Base-by-base conservation (phyloP, 1,140 invertebrate genomes). In the Papilio dardanus region DNA sequence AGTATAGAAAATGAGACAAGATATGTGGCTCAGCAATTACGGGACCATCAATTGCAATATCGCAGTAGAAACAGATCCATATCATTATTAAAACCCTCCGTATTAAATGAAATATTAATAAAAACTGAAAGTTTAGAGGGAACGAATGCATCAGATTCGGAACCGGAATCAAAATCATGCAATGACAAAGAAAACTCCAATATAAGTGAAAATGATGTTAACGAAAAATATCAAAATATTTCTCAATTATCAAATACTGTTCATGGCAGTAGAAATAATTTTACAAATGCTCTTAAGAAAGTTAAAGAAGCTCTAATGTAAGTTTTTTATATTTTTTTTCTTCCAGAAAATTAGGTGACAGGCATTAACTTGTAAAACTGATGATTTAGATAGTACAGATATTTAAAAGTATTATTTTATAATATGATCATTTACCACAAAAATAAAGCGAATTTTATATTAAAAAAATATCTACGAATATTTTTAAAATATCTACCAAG, bases 21-120 rank as follows among this genome's bases (percentile, higher is more conserved):
- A 66, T 92, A 93, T 83, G 87, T 94, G n/a, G 93, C 93, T 24
- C 90, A 93, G 77, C 93, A 94, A 77, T 76, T 94, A 37, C 81
- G 88, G 75, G 93, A 94, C 74, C 89, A 94, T 77, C 90, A 93
- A 79, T 35, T 88, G 42, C 92, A 94, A 75, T 88, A 89, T 82
- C 81, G 85, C 28, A 89, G 79, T 66, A 89, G 86, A 80, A 91
- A 87, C 46, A 88, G 91, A 66, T 85, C 88, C 54, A 81, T 86
- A n/a, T 93, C 93, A 16, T 77, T 94, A 1, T 79, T 94, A 33
- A 94, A 94, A 77, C 90, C 92, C 16, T 94, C 93, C 31, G 92
- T 94, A 19, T 80, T 94, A 0, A 92, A 87, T 82, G 92, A 94
- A 80, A 93, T 94, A 77, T 88, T 92, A 80, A 89, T 93, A 33